Evolutionary conservation across 2,888 invertebrate genomes (phyloP), one percentile per base, ranked within the genome.

Genomic region (Heteromurus nitidus): DNA sequence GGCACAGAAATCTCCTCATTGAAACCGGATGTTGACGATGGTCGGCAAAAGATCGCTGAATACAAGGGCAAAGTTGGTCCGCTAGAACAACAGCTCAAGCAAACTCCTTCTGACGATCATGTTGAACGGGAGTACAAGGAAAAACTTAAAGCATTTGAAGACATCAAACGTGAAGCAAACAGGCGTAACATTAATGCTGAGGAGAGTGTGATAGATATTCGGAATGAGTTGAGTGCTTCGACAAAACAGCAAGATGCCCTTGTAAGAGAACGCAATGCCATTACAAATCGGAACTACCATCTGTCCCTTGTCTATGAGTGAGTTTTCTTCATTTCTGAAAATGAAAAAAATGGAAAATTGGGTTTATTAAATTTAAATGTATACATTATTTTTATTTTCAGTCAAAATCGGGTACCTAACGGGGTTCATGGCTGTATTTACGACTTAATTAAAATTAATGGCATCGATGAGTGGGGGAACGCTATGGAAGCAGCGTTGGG

Each of bases 401-500:
- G 79, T 11, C 74, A 82, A 44, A 31, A 50, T 18, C 20, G 18
- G 3, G 74, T 82, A 26, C 30, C 72, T 13, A 20, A 36, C 3
- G 81, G 60, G n/a, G 24, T 81, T 0, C 91, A 92, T 85, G 98
- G 98, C 18, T 92, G 95, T 28, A 93, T 96, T 0, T 95, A 95
- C 86, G 93, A 94, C 85, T 90, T 97, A 84, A 92, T 99, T 73
- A 91, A 91, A 44, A 92, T 97, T 0, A 92, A 91, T 74, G 90
- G 70, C n/a, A 97, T 88, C 1, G 72, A 91, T 91, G 1, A 89
- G 89, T 26, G 92, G 93, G 88, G 93, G 93, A 70, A 92, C 60
- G 98, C 98, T 1, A 89, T 98, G 74, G 96, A 97, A 89, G 93
- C 94, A 20, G 94, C 94, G 9, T 96, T 95, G 18, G 96, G 96